phyloP scores from a whole-genome alignment of 2,113 vertebrate genomes.

The Myanophis thanlyinensis region DNA sequence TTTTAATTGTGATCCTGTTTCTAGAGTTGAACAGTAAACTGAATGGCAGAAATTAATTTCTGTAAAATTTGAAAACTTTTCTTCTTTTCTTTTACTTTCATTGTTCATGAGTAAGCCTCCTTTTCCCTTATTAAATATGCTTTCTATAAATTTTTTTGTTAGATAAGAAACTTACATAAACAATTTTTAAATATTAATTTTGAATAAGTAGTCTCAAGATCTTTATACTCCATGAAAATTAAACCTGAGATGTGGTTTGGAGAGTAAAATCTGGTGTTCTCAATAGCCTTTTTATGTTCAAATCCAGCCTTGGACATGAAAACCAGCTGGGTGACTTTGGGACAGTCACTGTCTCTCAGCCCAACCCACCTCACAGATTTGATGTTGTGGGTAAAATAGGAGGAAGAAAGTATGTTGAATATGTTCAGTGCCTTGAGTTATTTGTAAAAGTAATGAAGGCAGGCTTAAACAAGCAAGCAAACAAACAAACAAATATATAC shows the following conservation, averaged over 20 bases:
- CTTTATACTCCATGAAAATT: conserved; percentile 21
- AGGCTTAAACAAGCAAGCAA: not conserved
- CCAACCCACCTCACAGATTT: not conserved
- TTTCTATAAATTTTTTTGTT: not conserved
- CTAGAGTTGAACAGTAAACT: conserved; percentile 17
- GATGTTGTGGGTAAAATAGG: not conserved
- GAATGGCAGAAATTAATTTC: conserved; percentile 38
- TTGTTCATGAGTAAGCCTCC: conserved; percentile 29
- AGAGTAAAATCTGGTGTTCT: not conserved
- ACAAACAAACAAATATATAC: not conserved
- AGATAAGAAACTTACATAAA: not conserved
- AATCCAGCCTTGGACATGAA: not conserved
- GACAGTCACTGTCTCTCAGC: not conserved
- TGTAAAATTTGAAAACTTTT: not conserved
- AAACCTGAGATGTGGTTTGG: not conserved
- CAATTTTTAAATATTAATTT: conserved; percentile 48
- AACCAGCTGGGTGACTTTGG: not conserved
- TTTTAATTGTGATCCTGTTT: conserved; percentile 44
- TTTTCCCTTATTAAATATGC: conserved; percentile 17
- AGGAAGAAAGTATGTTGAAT: not conserved
- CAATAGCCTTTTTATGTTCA: not conserved
- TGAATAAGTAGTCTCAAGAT: conserved; percentile 48
- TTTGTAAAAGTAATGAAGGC: not conserved
- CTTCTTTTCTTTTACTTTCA: conserved; percentile 45
- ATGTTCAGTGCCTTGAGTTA: not conserved